Base-by-base conservation (phyloP, 2,113 vertebrate genomes). In the Silurus asotus region DNA sequence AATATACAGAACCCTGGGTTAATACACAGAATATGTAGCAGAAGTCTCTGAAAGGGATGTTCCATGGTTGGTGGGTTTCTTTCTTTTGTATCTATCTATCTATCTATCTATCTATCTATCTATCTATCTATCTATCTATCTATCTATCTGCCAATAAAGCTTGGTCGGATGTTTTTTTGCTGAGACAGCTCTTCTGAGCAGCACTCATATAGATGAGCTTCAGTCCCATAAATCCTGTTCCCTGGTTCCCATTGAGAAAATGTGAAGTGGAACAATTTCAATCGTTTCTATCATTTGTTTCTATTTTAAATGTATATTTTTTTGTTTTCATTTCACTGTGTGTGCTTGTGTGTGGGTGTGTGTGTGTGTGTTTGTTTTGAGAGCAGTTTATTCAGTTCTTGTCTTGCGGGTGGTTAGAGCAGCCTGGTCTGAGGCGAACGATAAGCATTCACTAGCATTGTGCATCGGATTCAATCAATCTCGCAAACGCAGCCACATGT, bases 101-200 rank as follows among this genome's bases (percentile, higher is more conserved):
- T 53, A 53, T 75, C 72, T 75, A 75, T 75, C 72, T 75, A 13
- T 75, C 72, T 75, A 53, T 72, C 70, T 72, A 49, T 72, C 70
- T 70, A 45, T 70, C 48, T 75, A 23, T 53, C 72, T 53, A n/a
- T 75, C 10, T 51, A n/a, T 53, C 74, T 25, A 84, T 74, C 51
- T 23, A 64, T 45, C 72, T 28, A 45, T 20, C 77, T 1, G 20
- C 9, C 19, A 0, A 14, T 67, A 6, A 64, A 83, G 69, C 82
- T 58, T 8, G 62, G 4, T 28, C 20, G 55, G 80, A 4, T 1
- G 75, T 20, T 75, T 88, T 88, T 90, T 82, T 88, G 89, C 89
- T 90, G 89, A 90, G 53, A 64, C 55, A 85, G 83, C 87, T 80
- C 13, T 87, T 87, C 55, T 76, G 25, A 61, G 49, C 62, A 82